These are phyloP conservation scores for Campoplex capitator DNA, from an alignment of 2,888 invertebrate species.

Conservation along the genomic window DNA sequence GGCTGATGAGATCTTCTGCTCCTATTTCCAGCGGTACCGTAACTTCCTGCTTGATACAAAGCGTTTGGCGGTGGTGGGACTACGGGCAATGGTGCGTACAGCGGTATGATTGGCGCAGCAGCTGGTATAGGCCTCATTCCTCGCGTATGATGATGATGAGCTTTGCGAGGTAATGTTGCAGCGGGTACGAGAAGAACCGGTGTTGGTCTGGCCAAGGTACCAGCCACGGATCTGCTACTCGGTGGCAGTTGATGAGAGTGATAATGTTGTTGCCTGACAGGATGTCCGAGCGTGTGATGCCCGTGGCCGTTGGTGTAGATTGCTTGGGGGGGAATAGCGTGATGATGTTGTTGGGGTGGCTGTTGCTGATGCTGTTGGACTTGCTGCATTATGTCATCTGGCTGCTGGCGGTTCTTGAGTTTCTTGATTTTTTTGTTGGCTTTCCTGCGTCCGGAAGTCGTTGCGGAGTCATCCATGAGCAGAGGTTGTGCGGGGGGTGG, in stretches of 20 bases:
- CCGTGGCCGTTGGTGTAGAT: conserved; percentile 83
- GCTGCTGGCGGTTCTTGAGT: conserved; percentile 76
- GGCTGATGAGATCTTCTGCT: conserved; percentile 77
- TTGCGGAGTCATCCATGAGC: conserved; percentile 79
- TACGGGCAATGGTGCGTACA: conserved; percentile 85
- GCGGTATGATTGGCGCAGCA: conserved; percentile 85
- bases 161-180: conserved; percentile 84
- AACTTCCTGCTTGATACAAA: conserved; percentile 86
- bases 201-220: conserved; percentile 81
- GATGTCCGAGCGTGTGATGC: conserved; percentile 82
- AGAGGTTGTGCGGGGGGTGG: conserved; percentile 83
- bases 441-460: conserved; percentile 79
- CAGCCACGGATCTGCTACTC: conserved; percentile 81
- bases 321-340: conserved; percentile 70
- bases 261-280: conserved; percentile 80
- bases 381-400: conserved; percentile 81
- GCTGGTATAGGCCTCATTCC: conserved; percentile 83
- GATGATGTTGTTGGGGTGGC: conserved; percentile 69
- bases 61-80: conserved; percentile 87
- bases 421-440: conserved; percentile 81
- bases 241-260: conserved; percentile 79
- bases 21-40: conserved; percentile 86
- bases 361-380: conserved; percentile 81
- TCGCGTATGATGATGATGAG: conserved; percentile 81
- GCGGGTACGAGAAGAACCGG: conserved; percentile 86